Evolutionary conservation across 2,113 vertebrate species (phyloP).

Genomic region (Pelvicachromis taeniatus): DNA sequence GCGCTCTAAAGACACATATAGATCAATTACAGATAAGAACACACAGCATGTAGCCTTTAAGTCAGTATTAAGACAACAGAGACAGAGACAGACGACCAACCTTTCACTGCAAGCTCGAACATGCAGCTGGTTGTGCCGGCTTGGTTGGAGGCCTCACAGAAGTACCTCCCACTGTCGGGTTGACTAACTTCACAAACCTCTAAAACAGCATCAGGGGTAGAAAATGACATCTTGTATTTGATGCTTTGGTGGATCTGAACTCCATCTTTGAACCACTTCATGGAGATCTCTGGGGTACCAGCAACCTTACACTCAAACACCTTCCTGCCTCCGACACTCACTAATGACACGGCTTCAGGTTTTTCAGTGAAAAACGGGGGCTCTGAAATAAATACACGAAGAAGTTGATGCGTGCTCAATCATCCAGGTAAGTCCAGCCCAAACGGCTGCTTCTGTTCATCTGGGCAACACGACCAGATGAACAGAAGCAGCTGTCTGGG

Average conservation of each 20-base stretch:
- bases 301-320: slow-evolving; percentile 82
- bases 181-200: slow-evolving; percentile 75
- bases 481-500: no score
- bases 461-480: no score
- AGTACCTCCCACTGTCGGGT: slow-evolving; percentile 81
- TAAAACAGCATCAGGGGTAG: slow-evolving; percentile 77
- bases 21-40: background rate
- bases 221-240: slow-evolving; percentile 80
- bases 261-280: slow-evolving; percentile 86
- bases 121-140: slow-evolving; percentile 87
- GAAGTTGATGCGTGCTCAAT: background rate
- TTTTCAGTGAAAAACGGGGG: slow-evolving; percentile 85
- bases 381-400: slow-evolving; percentile 68
- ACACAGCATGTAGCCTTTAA: background rate
- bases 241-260: slow-evolving; percentile 77
- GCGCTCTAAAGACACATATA: background rate
- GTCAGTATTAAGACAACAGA: background rate
- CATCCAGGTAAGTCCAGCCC: no score
- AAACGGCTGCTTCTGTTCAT: no score
- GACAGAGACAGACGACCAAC: slow-evolving; percentile 64
- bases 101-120: slow-evolving; percentile 86
- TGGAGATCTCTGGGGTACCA: slow-evolving; percentile 83
- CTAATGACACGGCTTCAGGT: slow-evolving; percentile 79
- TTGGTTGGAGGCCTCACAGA: slow-evolving; percentile 85
- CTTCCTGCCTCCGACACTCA: slow-evolving; percentile 80